Base-by-base conservation (phyloP, 2,797 vertebrate genomes). In the Enteromius paludinosus region DNA sequence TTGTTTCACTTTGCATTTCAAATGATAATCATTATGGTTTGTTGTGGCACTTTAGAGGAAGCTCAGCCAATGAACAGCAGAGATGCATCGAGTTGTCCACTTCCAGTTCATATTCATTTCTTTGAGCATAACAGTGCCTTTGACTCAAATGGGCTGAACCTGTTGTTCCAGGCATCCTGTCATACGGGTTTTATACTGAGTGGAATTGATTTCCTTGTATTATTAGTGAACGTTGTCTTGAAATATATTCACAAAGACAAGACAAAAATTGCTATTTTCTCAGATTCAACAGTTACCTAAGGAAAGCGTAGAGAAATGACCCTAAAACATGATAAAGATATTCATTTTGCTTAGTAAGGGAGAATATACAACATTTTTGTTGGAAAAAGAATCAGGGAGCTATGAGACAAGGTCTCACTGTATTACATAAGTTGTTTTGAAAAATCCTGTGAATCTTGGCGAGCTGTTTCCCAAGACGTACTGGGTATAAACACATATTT, bases 71-170 rank as follows among this genome's bases (percentile, higher is more conserved):
- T 71, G 56, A 64, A 11, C n/a, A 64, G 12, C 35, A 45, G 23
- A 71, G 35, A 64, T 62, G 69, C 72, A 64, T 81, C 72, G 54
- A 71, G 68, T 81, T 81, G 72, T 72, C 68, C 56, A 61, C 28
- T 56, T 64, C 45, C 30, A 64, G 61, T 64, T 45, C 28, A 62
- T 73, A 35, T 35, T 73, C 1, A 54, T 81, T 81, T 81, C n/a
- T 66, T 41, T 38, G 25, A 54, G 41, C 18, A 47, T 82, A 66
- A 61, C 62, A 75, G 84, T 85, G 81, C 84, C 84, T 85, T 85
- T 74, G 28, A 30, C 47, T 78, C 23, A 65, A 75, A 66, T 43
- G 41, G 54, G 33, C 45, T 62, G 12, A 64, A 69, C 62, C 20
- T 68, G 72, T 23, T 45, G n/a, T n/a, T 30, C 11, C 23, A 11